Evolutionary conservation across 2,888 invertebrate species (phyloP).

Genomic region (Dione vanillae): DNA sequence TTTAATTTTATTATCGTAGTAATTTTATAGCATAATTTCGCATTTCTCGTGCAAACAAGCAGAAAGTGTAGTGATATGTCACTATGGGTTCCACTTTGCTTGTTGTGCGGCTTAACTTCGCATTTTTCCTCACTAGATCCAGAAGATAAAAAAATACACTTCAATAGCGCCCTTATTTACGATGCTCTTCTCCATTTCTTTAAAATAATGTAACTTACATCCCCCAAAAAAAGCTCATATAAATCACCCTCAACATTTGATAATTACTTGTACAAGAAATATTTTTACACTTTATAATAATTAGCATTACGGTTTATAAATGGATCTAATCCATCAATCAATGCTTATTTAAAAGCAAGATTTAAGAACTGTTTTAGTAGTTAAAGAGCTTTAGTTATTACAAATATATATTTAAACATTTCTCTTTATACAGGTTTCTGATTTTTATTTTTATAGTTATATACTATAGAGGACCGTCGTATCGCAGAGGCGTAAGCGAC

Average conservation of each 20-base stretch:
- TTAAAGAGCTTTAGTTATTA: conserved; percentile 2
- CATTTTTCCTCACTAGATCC: too few relatives aligned
- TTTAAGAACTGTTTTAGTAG: conserved; percentile 3
- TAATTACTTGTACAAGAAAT: neutral
- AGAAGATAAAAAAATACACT: too few relatives aligned
- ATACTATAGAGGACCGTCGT: too few relatives aligned
- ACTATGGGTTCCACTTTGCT: too few relatives aligned
- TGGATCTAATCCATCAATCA: conserved; percentile 6
- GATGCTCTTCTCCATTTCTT: neutral
- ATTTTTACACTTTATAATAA: conserved; percentile 1
- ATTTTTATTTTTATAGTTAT: too few relatives aligned
- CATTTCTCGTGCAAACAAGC: too few relatives aligned
- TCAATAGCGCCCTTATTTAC: neutral
- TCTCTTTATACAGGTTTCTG: too few relatives aligned
- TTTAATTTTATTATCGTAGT: too few relatives aligned
- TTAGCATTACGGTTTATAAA: neutral
- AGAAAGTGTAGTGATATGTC: too few relatives aligned
- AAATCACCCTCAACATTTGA: neutral
- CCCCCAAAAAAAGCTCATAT: neutral
- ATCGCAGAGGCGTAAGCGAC: too few relatives aligned
- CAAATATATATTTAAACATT: neutral
- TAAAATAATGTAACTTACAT: neutral
- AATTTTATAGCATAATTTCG: too few relatives aligned
- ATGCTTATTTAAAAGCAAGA: conserved; percentile 2
- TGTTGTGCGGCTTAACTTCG: too few relatives aligned